phyloP scores from a whole-genome alignment of 2,888 invertebrate genomes.

The Pantelozetes paolii region DNA sequence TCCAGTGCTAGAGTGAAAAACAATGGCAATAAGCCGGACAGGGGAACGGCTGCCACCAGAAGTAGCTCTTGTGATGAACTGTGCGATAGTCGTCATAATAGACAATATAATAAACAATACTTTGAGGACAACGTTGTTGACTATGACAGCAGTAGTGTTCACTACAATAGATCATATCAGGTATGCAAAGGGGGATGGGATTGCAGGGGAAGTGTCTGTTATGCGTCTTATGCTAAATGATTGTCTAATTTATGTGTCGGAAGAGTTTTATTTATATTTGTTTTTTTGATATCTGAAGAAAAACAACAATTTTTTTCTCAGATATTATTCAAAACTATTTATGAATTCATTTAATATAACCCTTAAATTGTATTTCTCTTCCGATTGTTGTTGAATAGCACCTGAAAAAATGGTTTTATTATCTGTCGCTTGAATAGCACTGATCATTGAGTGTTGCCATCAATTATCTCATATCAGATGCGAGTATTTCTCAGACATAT shows the following conservation, averaged over 20 bases:
- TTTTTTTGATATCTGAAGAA: too few relatives aligned
- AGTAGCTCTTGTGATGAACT: conserved; percentile 15
- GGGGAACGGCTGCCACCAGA: background rate
- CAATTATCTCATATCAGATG: background rate
- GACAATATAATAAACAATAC: conserved; percentile 1
- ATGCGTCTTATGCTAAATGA: background rate
- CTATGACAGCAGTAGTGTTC: background rate
- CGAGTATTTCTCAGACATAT: background rate
- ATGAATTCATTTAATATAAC: too few relatives aligned
- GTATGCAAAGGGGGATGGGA: background rate
- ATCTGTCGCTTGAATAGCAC: background rate
- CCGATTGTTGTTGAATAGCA: too few relatives aligned
- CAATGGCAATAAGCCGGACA: background rate
- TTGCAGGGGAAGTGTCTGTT: background rate
- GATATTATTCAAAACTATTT: too few relatives aligned
- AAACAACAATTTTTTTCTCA: too few relatives aligned
- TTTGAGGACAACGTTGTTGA: background rate
- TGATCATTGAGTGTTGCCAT: background rate
- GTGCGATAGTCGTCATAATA: background rate
- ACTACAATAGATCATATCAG: conserved; percentile 16
- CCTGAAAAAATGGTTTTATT: background rate
- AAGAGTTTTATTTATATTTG: too few relatives aligned
- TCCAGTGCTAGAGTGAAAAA: conserved; percentile 1
- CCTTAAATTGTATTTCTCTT: too few relatives aligned
- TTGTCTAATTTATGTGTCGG: background rate